Percentiles rank a stretch among this genome's conserved stretches.
phyloP scores from a whole-genome alignment of 2,797 vertebrate genomes.

The Acestrorhynchus altus region DNA sequence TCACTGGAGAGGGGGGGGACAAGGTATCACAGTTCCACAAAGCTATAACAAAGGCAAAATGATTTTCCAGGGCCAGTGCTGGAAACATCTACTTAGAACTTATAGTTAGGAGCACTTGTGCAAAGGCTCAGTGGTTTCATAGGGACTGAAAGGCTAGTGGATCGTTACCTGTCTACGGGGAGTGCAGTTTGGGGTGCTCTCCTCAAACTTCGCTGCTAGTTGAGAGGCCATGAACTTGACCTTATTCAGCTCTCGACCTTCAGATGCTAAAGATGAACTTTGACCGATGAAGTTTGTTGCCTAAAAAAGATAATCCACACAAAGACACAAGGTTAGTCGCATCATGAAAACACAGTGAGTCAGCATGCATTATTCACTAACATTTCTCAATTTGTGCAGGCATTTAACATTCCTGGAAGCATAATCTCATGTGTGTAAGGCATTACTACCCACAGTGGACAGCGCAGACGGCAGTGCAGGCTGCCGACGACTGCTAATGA shows the following conservation, averaged over 20 bases:
- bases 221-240: slow-evolving; percentile 95
- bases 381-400: too few species aligned
- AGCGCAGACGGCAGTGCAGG: too few species aligned
- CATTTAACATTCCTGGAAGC: too few species aligned
- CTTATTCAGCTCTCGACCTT: slow-evolving; percentile 81
- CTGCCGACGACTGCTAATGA: too few species aligned
- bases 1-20: slow-evolving; percentile 27
- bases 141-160: background rate
- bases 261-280: slow-evolving; percentile 66
- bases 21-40: slow-evolving; percentile 16
- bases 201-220: slow-evolving; percentile 93
- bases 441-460: too few species aligned
- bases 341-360: background rate
- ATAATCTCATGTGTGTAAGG: too few species aligned
- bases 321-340: background rate
- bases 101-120: background rate
- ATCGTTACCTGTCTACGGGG: slow-evolving; percentile 84
- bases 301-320: slow-evolving; percentile 67
- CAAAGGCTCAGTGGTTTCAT: background rate
- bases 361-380: too few species aligned
- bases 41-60: slow-evolving; percentile 14
- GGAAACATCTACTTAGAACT: background rate
- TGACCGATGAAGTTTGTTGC: slow-evolving; percentile 75
- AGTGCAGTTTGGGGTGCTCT: slow-evolving; percentile 75
- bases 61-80: slow-evolving; percentile 17